Evolutionary conservation across 2,797 vertebrate genomes (phyloP), one percentile per base, ranked within the genome.

Genomic region (Cynopterus sphinx): DNA sequence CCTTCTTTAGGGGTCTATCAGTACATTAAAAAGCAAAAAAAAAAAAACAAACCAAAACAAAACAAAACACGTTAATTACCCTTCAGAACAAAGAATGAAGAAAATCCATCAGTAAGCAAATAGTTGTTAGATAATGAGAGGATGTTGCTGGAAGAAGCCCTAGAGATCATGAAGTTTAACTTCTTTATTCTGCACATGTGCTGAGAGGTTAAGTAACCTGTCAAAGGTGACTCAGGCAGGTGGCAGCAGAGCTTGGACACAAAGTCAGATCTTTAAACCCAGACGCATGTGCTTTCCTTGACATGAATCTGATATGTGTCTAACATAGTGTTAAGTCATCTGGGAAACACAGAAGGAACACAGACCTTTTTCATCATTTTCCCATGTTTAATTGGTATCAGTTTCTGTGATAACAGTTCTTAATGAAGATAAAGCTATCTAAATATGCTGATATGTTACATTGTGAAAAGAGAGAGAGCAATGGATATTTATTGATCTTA

Each of bases 51-150:
- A 16, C 17, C 33, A 33, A 49, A 11, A 19, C 4, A 19, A 31
- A 73, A 31, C 12, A 41, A 59, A 67, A 49, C 3, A 57, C 22
- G 15, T 49, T 49, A 55, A 41, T 65, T 68, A 84, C 57, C 2
- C 17, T 43, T 87, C 17, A 57, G 65, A 70, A 67, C 33, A 73
- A 88, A 85, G 19, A 90, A 70, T 70, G 22, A 84, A 77, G 26
- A 31, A 41, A 91, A 87, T 33, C 1, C 11, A 36, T 90, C 17
- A 39, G 59, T 39, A 24, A 74, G 24, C 51, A 53, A 87, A 73
- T 28, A 85, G 3, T 19, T 31, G 55, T 2, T 31, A 78, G 77
- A 36, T 73, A 78, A 87, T 33, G 59, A 77, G 16, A 43, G 12
- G 9, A 41, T 63, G 21, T 39, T 63, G 0, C 4, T 91, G 3